Evolutionary conservation across 2,797 vertebrate genomes (phyloP), one percentile per base, ranked within the genome.

Genomic region (Scomberomorus guttatus): DNA sequence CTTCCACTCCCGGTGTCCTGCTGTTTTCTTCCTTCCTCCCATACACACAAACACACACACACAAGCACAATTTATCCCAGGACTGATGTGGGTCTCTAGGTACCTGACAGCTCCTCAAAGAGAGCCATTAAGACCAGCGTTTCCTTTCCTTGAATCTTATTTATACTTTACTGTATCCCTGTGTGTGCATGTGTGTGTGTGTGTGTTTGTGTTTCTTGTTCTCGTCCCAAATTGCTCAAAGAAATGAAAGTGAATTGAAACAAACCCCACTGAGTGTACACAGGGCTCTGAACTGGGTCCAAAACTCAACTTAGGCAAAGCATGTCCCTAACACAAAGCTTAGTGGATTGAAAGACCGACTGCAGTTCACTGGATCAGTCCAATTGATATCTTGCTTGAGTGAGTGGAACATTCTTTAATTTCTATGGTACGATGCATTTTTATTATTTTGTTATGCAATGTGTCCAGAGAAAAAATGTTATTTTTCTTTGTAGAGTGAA

Each of bases 11-110:
- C 74, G 42, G 75, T 75, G 67, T 86, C 85, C 81, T 78, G 72
- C 87, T 85, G 87, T 82, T 83, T 77, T 81, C 70, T 85, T 90
- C 67, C 83, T 79, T 84, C 79, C 79, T 78, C 75, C 64, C 37
- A 8, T 11, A 64, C 62, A 84, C 27, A 83, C 60, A 79, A 65
- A 80, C 15, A 78, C 44, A 63, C 62, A 81, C 42, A 77, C 61
- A 71, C 65, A 80, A 66, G 67, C 82, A 85, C 85, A 81, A 55
- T 72, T 63, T 52, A 67, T 65, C 59, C 72, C 27, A 2, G 48
- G 34, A 66, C 46, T 69, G 75, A 81, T 39, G 18, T 5, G 72
- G 56, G 73, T 78, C 72, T 80, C 65, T 46, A 72, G 72, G 73
- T 79, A 84, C 60, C 84, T 84, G 79, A 87, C 73, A 71, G 44